Conservation (phyloP, 1,140 invertebrate species). For the Sycophaga agraensis region DNA sequence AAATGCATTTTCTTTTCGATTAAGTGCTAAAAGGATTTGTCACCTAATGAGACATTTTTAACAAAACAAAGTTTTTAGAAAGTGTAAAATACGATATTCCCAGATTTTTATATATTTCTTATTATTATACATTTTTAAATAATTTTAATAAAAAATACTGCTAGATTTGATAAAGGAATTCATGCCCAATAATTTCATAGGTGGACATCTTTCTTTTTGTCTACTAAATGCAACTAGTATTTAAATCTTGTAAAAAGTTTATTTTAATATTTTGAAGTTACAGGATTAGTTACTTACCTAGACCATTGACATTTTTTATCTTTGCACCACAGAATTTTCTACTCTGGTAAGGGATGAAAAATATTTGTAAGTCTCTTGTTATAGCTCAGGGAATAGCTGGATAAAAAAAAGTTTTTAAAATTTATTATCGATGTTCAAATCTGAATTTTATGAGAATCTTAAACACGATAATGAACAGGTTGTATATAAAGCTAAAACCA, state of each 20-base stretch:
- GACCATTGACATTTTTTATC: constrained; percentile 17
- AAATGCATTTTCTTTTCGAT: constrained; percentile 41
- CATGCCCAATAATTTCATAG: no score
- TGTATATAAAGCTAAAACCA: constrained; percentile 31
- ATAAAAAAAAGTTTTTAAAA: constrained; percentile 27
- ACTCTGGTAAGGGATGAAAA: constrained; percentile 21
- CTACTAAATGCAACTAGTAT: not conserved
- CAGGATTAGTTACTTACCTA: constrained; percentile 6
- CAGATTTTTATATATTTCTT: constrained; percentile 14
- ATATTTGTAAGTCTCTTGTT: constrained; percentile 29
- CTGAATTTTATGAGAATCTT: constrained; percentile 15
- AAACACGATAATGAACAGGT: constrained; percentile 12
- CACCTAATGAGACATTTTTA: constrained; percentile 10
- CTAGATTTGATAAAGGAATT: no score
- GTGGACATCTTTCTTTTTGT: no score
- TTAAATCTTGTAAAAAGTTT: constrained; percentile 12
- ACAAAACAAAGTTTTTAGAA: constrained; percentile 3
- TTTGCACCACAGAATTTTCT: constrained; percentile 19
- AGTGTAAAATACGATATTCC: constrained; percentile 8
- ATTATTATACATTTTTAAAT: not conserved
- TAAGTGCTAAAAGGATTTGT: constrained; percentile 21
- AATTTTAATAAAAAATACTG: no score
- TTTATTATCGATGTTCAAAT: constrained; percentile 28
- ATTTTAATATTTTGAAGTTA: constrained; percentile 17
- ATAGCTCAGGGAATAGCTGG: constrained; percentile 28